phyloP scores from a whole-genome alignment of 2,113 vertebrate species.

The Ciconia stormi region DNA sequence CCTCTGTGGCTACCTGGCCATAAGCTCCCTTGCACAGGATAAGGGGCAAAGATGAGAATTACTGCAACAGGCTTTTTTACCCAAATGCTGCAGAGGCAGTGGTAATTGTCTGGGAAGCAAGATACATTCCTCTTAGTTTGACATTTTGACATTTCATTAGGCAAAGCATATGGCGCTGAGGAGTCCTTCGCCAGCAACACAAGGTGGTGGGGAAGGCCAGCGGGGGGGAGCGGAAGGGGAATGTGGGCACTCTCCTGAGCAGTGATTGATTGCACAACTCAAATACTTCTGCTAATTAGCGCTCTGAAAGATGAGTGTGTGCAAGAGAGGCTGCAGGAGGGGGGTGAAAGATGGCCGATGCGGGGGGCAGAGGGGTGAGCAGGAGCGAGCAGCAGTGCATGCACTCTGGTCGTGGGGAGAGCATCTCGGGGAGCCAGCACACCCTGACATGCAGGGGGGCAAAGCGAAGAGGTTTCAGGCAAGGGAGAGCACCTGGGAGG shows the following conservation, averaged over 20 bases:
- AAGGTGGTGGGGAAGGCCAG: neutral
- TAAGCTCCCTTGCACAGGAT: neutral
- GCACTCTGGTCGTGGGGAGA: neutral
- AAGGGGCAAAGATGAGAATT: neutral
- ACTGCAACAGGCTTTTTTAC: neutral
- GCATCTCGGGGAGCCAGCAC: neutral
- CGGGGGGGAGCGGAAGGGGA: neutral
- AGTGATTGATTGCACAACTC: neutral
- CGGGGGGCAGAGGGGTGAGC: neutral
- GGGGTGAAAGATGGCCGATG: neutral
- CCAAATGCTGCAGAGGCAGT: neutral
- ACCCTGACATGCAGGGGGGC: rapidly evolving
- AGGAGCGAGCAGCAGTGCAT: neutral
- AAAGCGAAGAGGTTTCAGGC: neutral
- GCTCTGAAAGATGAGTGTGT: neutral
- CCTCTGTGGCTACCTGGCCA: neutral
- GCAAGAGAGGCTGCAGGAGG: neutral
- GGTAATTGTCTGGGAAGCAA: neutral
- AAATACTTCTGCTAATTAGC: neutral
- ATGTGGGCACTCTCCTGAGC: neutral
- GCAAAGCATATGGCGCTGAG: neutral
- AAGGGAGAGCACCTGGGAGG: neutral
- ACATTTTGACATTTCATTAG: neutral
- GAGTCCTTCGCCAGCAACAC: neutral
- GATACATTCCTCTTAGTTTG: neutral